Evolutionary conservation across 2,113 vertebrate genomes (phyloP), one percentile per base, ranked within the genome.

Genomic region (Solea solea): DNA sequence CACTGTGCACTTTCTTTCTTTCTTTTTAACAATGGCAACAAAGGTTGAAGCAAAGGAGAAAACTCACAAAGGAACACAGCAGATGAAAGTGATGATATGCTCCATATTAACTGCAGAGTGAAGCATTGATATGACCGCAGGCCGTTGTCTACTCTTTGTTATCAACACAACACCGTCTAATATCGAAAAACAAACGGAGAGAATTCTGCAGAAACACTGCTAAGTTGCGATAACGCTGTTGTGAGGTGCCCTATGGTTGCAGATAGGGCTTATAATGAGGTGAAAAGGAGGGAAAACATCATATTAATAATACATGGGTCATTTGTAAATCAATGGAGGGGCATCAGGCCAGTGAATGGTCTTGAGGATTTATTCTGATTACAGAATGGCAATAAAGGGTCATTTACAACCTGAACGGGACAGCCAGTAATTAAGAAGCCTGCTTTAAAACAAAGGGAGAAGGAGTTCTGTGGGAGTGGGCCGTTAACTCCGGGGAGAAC

Each of bases 281-380:
- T 77, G 85, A 64, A 46, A 85, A 82, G 58, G 53, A 70, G 60
- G 51, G 25, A 52, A 80, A 91, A 86, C 58, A 90, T 74, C 49
- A 81, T 77, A 92, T 93, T 88, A 92, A 92, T 91, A 92, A 93
- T 87, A 90, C 89, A 84, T 86, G 69, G 84, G 77, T 93, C 86
- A 88, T 82, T 89, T 93, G 83, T 92, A 93, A 93, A 93, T 92
- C 91, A 90, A 84, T 82, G 64, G 57, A 74, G 77, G 90, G 75
- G 67, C 88, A 82, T 84, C 81, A 82, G 68, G 75, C 85, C 63
- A 80, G 86, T 91, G 87, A 95, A 93, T 83, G 85, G 78, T 72
- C 70, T 83, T 48, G 61, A 91, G 80, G 89, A 95, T 88, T 94
- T 94, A 93, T 85, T 92, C 72, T 91, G 84, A 90, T 91, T 91